Percentiles rank a stretch among this genome's conserved stretches.
phyloP scores from a whole-genome alignment of 2,113 vertebrate species.

The Arvicanthis niloticus region DNA sequence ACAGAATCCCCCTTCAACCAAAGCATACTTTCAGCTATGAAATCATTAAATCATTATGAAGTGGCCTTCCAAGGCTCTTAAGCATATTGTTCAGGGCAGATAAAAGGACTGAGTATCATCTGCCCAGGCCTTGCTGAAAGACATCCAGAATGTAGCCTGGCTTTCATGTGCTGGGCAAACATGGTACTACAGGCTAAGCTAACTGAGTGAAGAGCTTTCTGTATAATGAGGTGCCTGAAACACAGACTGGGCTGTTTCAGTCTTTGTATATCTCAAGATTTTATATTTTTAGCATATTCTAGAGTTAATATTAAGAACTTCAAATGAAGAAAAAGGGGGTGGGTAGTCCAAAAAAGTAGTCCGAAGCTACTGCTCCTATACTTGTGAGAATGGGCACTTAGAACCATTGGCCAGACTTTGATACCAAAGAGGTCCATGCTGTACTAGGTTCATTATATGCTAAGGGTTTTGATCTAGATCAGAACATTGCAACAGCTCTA shows the following conservation, averaged over 20 bases:
- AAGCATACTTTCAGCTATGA: neutral
- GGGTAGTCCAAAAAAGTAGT: neutral
- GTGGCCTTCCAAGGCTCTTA: neutral
- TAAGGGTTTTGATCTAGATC: neutral
- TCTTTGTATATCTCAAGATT: neutral
- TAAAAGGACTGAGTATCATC: neutral
- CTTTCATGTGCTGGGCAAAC: too few relatives aligned
- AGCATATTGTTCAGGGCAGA: neutral
- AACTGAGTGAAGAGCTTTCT: neutral
- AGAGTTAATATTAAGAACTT: neutral
- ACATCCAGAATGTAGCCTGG: neutral
- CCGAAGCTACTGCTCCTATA: too few relatives aligned
- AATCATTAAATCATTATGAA: neutral
- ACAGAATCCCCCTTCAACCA: too few relatives aligned
- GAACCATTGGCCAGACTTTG: neutral
- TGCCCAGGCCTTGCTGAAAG: neutral
- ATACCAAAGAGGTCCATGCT: neutral
- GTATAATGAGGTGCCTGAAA: rapidly evolving
- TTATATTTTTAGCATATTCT: neutral
- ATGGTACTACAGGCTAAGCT: neutral
- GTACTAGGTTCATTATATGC: rapidly evolving
- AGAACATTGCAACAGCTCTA: neutral
- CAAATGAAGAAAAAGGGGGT: rapidly evolving
- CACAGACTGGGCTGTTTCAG: neutral
- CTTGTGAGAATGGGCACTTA: neutral